Base-by-base conservation (phyloP, 30 jellyfish, hydroid and myxozoan genomes). In the Nemopilema nomurai region DNA sequence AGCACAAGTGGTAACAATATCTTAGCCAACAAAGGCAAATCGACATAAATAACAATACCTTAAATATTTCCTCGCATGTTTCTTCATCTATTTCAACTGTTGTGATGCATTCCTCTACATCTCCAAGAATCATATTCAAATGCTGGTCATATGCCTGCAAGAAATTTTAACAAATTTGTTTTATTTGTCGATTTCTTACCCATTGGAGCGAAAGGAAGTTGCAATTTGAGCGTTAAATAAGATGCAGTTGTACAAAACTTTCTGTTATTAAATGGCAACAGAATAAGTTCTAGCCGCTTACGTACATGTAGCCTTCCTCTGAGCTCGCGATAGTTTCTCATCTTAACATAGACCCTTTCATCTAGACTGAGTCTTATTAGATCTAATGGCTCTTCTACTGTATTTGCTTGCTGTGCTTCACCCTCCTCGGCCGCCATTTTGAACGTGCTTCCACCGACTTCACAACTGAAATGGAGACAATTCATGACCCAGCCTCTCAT, bases 51-150 rank as follows among this genome's bases (percentile, higher is more conserved):
- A 19, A 51, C 52, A 32, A 65, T 63, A 95, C 99, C 92, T 91
- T 95, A 67, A 95, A 90, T 0, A 95, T 90, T 74, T 95, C 99
- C 76, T 95, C 99, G 49, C 94, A 71, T 1, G 99, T 95, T 90
- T 95, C 99, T 25, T 90, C 98, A 74, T 95, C 99, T 29, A 95
- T 85, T 88, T 95, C 99, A 49, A 95, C 99, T 3, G 96, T 90
- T 41, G 97, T 95, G 9, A 95, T 83, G 49, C 90, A 77, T 76
- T 95, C 99, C 70, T 95, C 99, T 13, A 95, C 99, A 52, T 95
- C 99, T 0, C 99, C 99, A 87, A 95, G 98, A 41, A 95, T 90
- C 99, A 95, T 90, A 83, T 95, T 95, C 75, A 95, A 75, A 79
- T 95, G 99, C 78, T 95, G 99, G 67, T 95, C 99, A 75, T 90